A percentile compares a stretch with the other conserved stretches of the same genome.
Conservation (phyloP, 2,113 vertebrate species). For the Laticauda colubrina region DNA sequence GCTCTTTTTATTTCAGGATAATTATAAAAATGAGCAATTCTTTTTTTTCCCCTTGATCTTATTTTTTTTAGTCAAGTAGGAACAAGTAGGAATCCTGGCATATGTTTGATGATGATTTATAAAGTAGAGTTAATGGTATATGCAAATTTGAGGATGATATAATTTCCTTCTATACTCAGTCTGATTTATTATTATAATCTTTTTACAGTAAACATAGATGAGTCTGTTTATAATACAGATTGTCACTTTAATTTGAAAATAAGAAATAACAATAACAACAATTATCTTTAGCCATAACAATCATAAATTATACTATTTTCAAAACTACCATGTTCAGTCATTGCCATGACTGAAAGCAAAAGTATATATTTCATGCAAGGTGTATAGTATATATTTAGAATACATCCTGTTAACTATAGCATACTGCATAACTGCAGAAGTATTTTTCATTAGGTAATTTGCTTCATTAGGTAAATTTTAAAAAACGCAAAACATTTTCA, state of each 20-base stretch:
- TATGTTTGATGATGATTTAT: background rate
- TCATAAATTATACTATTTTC: background rate
- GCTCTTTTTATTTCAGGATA: constrained; percentile 14
- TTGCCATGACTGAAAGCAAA: background rate
- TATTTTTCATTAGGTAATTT: background rate
- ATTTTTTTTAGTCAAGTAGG: constrained; percentile 15
- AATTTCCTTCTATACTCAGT: constrained; percentile 4
- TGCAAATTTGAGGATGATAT: constrained; percentile 19
- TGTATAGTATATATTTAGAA: background rate
- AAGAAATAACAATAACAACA: background rate
- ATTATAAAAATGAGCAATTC: background rate
- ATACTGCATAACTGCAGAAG: background rate
- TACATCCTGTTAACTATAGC: background rate
- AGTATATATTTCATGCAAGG: background rate
- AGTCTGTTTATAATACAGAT: background rate
- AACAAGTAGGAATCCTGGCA: constrained; percentile 8
- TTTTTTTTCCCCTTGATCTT: background rate
- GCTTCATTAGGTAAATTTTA: background rate
- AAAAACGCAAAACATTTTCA: background rate
- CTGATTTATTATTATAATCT: background rate
- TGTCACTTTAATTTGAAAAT: background rate
- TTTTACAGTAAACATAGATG: background rate
- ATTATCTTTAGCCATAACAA: background rate
- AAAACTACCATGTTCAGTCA: background rate
- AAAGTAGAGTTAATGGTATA: background rate